A percentile compares a stretch with the other conserved stretches of the same genome.
These are phyloP conservation scores for Agrilus mali DNA, from an alignment of 2,888 invertebrate species.

Conservation along the genomic window DNA sequence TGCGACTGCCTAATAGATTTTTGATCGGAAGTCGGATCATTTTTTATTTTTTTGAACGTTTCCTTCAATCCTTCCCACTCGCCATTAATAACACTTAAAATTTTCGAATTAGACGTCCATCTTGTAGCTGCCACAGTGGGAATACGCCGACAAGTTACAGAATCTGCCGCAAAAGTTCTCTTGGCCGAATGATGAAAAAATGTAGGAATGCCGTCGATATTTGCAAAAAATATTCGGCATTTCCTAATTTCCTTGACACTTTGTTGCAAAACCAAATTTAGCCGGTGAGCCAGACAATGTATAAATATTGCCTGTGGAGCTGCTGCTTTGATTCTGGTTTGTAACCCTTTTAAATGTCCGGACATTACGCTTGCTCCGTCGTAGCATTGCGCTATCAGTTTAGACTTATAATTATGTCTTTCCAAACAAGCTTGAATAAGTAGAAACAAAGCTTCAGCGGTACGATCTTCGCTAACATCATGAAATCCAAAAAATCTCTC, in stretches of 20 bases:
- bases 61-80: slow-evolving; percentile 15
- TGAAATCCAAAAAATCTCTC: slow-evolving; percentile 17
- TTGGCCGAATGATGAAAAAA: slow-evolving; percentile 14
- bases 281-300: slow-evolving; percentile 11
- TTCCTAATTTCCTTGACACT: too few relatives aligned
- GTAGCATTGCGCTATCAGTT: slow-evolving; percentile 16
- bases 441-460: slow-evolving; percentile 10
- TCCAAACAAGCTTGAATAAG: slow-evolving; percentile 9
- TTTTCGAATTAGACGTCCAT: slow-evolving; percentile 13
- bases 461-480: slow-evolving; percentile 12
- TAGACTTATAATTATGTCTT: slow-evolving; percentile 10
- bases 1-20: slow-evolving; percentile 10
- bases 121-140: slow-evolving; percentile 3
- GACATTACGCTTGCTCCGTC: slow-evolving; percentile 16
- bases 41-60: slow-evolving; percentile 11
- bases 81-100: slow-evolving; percentile 7
- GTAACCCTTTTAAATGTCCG: slow-evolving; percentile 7
- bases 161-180: slow-evolving; percentile 1
- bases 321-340: slow-evolving; percentile 10
- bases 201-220: too few relatives aligned
- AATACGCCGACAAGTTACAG: not conserved
- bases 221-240: too few relatives aligned
- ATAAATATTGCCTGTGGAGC: slow-evolving; percentile 13
- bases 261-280: slow-evolving; percentile 14
- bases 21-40: slow-evolving; percentile 9